Evolutionary conservation across 2,888 invertebrate species (phyloP).

Genomic region (Nesidiocoris tenuis): DNA sequence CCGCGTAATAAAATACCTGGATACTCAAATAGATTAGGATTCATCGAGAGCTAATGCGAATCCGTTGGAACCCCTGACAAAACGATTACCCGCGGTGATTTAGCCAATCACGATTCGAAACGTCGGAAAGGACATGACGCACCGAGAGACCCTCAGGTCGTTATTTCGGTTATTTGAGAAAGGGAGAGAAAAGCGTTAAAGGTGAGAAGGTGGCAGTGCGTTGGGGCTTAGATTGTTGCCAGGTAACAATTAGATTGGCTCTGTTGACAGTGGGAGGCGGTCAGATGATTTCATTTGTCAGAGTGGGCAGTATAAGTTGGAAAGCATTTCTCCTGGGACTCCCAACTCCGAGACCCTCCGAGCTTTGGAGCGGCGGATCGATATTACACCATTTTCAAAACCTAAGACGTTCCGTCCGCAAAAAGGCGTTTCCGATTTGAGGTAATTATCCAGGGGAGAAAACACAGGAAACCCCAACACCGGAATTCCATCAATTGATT

Average conservation of each 20-base stretch:
- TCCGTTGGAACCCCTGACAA: neutral
- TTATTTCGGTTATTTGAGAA: neutral
- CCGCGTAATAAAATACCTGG: no score
- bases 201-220: conserved; percentile 18
- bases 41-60: neutral
- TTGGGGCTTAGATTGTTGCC: conserved; percentile 44
- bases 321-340: conserved; percentile 46
- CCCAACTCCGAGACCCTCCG: conserved; percentile 7
- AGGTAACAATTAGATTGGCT: conserved; percentile 48
- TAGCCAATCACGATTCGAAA: neutral
- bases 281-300: conserved; percentile 48
- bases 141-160: neutral
- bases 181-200: conserved; percentile 4
- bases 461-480: no score
- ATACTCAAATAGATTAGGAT: neutral
- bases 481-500: no score
- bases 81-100: neutral
- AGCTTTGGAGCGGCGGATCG: conserved; percentile 19
- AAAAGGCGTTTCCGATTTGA: no score
- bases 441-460: no score
- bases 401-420: no score
- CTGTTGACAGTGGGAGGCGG: conserved; percentile 47
- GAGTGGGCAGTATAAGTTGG: conserved; percentile 46
- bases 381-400: conserved; percentile 24
- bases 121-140: neutral